Base-by-base conservation (phyloP, 2,797 vertebrate genomes). In the Antrozous pallidus region DNA sequence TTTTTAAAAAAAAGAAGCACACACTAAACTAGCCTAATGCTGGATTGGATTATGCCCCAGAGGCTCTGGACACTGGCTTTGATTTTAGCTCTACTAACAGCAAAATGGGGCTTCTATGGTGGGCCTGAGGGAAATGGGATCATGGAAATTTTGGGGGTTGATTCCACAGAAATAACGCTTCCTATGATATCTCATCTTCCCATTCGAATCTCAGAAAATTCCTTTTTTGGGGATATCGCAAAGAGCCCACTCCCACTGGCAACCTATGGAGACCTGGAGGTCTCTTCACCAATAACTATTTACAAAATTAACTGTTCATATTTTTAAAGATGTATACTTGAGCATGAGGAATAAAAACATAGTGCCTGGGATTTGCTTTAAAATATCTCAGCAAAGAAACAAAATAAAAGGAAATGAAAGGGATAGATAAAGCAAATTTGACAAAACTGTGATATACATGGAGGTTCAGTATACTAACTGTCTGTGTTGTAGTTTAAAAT, bases 321-420 rank as follows among this genome's bases (percentile, higher is more conserved):
- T 42, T 74, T 81, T 96, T 33, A 70, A 84, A 90, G 22, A 45
- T 73, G 5, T 9, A 26, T 36, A 63, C 22, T 67, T 63, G 45
- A 74, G 18, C 33, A 31, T 71, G 10, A 78, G 54, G 20, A 58
- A 70, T 36, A 80, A 93, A 95, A 58, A 65, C 7, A 82, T 11
- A 45, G 24, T 54, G 22, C 67, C 31, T 38, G 24, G 26, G 24
- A 58, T 61, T 93, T 81, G 56, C 40, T 93, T 85, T 74, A 94
- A 95, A 74, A 81, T 70, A 90, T n/a, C 67, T 84, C 40, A 79
- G 24, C 26, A 81, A 88, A 83, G 45, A 36, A 91, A 90, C 26
- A 58, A 74, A 4, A 18, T 10, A 58, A 36, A 22, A 36, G 16
- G 67, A 11, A 71, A 40, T 86, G 6, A 73, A 91, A 69, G 8